A percentile compares a stretch with the other conserved stretches of the same genome.
Evolutionary conservation across 2,888 invertebrate genomes (phyloP).

Genomic region (Acanthacorydalis orientalis): DNA sequence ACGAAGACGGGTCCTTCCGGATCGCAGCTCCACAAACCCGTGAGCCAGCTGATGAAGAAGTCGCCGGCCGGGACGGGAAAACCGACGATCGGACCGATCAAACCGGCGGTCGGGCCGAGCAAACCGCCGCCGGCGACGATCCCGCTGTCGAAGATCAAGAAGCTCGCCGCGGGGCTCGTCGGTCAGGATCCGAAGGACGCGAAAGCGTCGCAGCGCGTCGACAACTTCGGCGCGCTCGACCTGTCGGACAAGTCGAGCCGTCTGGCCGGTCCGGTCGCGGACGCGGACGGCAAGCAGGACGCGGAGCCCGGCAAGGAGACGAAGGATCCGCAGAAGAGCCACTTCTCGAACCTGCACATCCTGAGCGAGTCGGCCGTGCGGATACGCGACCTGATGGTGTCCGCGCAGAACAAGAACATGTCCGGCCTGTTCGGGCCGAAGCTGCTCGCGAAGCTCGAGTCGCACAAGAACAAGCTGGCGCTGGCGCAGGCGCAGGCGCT

Average conservation of each 20-base stretch:
- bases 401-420: constrained; percentile 4
- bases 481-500: background rate
- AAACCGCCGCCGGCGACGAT: constrained; percentile 35
- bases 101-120: no score
- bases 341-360: constrained; percentile 37
- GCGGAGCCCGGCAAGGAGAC: constrained; percentile 3
- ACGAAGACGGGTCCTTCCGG: no score
- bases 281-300: constrained; percentile 8
- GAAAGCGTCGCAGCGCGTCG: constrained; percentile 23
- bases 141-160: constrained; percentile 31
- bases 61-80: no score
- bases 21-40: no score
- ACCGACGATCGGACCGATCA: no score
- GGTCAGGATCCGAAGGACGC: constrained; percentile 12
- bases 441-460: no score
- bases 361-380: constrained; percentile 23
- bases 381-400: constrained; percentile 17
- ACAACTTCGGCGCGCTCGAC: constrained; percentile 34
- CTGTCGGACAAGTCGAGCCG: constrained; percentile 26
- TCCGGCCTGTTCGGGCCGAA: background rate
- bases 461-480: background rate
- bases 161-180: constrained; percentile 17
- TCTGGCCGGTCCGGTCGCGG: constrained; percentile 5
- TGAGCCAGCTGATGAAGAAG: no score
- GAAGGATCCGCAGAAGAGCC: constrained; percentile 12